A percentile compares a stretch with the other conserved stretches of the same genome.
phyloP scores from a whole-genome alignment of 1,140 invertebrate genomes.

The Tetramorium simillimum region DNA sequence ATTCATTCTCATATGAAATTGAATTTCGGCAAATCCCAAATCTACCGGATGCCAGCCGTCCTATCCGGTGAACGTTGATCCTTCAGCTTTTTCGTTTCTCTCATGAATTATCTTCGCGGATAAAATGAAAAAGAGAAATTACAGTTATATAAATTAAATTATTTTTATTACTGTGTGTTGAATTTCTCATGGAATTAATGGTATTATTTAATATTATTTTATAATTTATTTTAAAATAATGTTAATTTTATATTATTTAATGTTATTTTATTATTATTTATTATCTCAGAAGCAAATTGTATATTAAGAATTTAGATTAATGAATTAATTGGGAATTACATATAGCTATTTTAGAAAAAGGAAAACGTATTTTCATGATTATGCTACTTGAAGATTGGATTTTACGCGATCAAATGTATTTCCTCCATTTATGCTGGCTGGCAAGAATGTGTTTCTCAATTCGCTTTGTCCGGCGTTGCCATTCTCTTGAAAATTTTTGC shows the following conservation, averaged over 20 bases:
- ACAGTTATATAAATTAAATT: slow-evolving; percentile 12
- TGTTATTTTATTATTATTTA: neutral
- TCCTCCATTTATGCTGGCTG: neutral
- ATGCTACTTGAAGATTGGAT: neutral
- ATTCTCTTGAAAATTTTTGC: slow-evolving; percentile 13
- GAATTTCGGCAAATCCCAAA: slow-evolving; percentile 50
- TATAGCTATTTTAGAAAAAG: neutral
- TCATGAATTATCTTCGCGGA: neutral
- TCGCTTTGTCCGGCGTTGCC: neutral
- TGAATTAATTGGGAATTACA: neutral
- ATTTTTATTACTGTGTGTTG: neutral
- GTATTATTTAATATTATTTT: slow-evolving; percentile 9
- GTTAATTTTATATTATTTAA: neutral
- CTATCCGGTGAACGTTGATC: slow-evolving; percentile 6
- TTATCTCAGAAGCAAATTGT: neutral
- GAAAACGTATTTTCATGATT: neutral
- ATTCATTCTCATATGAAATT: slow-evolving; percentile 59
- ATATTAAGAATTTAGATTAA: neutral
- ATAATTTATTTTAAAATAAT: too few species aligned
- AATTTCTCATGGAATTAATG: neutral
- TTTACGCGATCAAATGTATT: neutral
- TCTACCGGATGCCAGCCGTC: slow-evolving; percentile 7
- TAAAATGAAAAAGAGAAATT: slow-evolving; percentile 6
- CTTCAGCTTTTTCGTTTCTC: neutral
- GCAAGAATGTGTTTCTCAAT: neutral